These are phyloP conservation scores for Bambusicola thoracicus DNA, from an alignment of 2,113 vertebrate species.

Conservation along the genomic window DNA sequence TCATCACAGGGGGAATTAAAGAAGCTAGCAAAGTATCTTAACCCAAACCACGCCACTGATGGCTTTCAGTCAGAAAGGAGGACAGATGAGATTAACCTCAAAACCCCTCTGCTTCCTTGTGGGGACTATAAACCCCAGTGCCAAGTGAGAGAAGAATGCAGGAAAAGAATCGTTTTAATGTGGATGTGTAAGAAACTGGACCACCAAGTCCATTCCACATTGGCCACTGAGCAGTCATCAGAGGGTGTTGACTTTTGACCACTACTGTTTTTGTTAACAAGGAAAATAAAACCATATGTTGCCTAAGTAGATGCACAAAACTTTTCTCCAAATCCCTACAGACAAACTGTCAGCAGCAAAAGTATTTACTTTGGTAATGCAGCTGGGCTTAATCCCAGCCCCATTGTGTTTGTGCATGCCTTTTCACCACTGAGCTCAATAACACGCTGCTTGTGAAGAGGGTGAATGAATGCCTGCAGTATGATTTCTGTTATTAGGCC, in stretches of 20 bases:
- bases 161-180: slow-evolving; percentile 22
- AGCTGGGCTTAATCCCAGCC: slow-evolving; percentile 73
- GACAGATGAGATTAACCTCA: slow-evolving; percentile 62
- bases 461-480: slow-evolving; percentile 66
- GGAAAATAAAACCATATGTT: slow-evolving; percentile 74
- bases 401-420: slow-evolving; percentile 75
- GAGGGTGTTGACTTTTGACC: slow-evolving; percentile 74
- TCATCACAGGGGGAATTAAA: slow-evolving; percentile 47
- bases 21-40: slow-evolving; percentile 45
- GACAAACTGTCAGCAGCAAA: slow-evolving; percentile 75
- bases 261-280: slow-evolving; percentile 72
- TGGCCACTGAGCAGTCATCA: slow-evolving; percentile 49
- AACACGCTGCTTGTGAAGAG: slow-evolving; percentile 68
- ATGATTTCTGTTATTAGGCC: slow-evolving; percentile 56
- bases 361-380: slow-evolving; percentile 74
- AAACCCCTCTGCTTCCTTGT: not conserved
- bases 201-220: slow-evolving; percentile 45
- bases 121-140: slow-evolving; percentile 19
- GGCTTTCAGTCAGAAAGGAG: slow-evolving; percentile 37
- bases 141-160: slow-evolving; percentile 51
- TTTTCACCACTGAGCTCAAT: slow-evolving; percentile 68
- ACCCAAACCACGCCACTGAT: not conserved
- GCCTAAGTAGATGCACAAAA: slow-evolving; percentile 67
- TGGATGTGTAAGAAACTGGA: slow-evolving; percentile 38
- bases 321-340: slow-evolving; percentile 70